Evolutionary conservation across 2,113 vertebrate genomes (phyloP).

Genomic region (Misgurnus anguillicaudatus): DNA sequence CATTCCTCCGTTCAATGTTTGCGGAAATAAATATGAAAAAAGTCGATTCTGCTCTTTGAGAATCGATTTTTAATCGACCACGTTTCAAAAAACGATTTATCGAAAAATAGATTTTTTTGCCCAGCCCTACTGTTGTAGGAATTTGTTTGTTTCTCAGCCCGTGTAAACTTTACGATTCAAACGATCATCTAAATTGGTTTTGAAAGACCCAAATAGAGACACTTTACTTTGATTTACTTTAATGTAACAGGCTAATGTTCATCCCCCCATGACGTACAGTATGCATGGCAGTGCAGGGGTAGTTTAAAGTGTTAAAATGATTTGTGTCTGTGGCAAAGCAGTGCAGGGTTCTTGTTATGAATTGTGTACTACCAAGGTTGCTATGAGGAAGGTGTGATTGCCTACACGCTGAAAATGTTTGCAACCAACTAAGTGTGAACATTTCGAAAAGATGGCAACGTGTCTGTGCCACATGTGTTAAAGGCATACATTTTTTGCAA

Average conservation of each 20-base stretch:
- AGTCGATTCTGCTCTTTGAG: too few relatives aligned
- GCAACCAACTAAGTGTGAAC: neutral
- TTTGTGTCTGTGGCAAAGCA: neutral
- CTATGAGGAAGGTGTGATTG: neutral
- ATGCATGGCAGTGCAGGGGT: too few relatives aligned
- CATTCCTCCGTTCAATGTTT: too few relatives aligned
- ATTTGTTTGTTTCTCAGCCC: constrained; percentile 16
- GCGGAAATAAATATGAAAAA: too few relatives aligned
- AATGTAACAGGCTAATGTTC: neutral
- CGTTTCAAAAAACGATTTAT: too few relatives aligned
- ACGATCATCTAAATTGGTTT: neutral
- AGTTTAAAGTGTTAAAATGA: neutral
- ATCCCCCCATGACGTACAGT: neutral
- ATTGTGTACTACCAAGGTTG: neutral
- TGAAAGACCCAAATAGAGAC: neutral
- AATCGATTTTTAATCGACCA: too few relatives aligned
- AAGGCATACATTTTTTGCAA: neutral
- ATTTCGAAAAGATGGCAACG: neutral
- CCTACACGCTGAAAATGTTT: neutral
- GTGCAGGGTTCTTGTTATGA: neutral
- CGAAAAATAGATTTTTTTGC: too few relatives aligned
- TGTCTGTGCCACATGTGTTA: neutral
- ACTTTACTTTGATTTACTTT: neutral
- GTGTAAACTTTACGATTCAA: neutral
- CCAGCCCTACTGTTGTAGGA: constrained; percentile 8